Conservation (phyloP, 2,113 vertebrate genomes). For the Platichthys stellatus region DNA sequence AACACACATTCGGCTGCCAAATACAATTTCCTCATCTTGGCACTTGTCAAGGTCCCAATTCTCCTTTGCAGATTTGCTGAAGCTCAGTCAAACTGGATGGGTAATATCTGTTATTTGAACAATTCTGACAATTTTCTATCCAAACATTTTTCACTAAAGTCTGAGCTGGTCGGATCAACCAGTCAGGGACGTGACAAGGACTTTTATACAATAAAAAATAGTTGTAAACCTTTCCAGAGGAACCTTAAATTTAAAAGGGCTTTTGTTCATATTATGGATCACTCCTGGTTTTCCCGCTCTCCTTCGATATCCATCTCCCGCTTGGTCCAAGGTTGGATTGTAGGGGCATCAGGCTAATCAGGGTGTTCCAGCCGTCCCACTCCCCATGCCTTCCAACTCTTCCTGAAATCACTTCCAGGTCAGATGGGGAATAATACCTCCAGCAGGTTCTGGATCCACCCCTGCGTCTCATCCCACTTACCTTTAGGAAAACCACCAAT, state of each 20-base stretch:
- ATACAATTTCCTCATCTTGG: slow-evolving; percentile 13
- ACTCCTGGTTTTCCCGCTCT: neutral
- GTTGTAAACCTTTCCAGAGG: neutral
- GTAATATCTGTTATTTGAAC: neutral
- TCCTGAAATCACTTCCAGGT: too few relatives aligned
- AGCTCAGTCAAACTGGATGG: slow-evolving; percentile 7
- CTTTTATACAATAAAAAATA: neutral
- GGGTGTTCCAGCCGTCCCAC: too few relatives aligned
- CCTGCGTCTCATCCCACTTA: too few relatives aligned
- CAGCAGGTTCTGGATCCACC: too few relatives aligned
- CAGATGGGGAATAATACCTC: too few relatives aligned
- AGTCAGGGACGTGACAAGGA: neutral
- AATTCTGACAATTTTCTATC: slow-evolving; percentile 9
- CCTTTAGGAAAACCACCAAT: too few relatives aligned
- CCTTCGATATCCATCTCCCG: too few relatives aligned
- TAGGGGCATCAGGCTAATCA: too few relatives aligned
- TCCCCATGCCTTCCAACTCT: too few relatives aligned
- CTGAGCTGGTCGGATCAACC: neutral
- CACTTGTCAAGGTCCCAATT: neutral
- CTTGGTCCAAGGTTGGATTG: too few relatives aligned
- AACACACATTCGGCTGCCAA: slow-evolving; percentile 19
- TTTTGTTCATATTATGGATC: neutral
- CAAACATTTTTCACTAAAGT: neutral
- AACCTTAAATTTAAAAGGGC: neutral
- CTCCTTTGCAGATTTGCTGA: neutral